Base-by-base conservation (phyloP, 2,113 vertebrate genomes). In the Sprattus sprattus region DNA sequence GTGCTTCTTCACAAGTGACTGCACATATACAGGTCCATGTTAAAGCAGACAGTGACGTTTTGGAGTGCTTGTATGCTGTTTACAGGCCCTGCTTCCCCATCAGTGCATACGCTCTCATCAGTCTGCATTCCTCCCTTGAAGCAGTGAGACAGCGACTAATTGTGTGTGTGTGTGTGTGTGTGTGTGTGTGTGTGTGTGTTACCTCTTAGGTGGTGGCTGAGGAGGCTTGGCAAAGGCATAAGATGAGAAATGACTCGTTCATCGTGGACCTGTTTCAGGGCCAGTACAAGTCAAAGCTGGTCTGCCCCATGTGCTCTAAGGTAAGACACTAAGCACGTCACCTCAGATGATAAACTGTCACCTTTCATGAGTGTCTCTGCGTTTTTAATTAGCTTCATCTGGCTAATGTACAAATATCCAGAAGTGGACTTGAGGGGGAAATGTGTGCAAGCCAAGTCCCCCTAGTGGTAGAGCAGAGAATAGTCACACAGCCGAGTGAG, bases 261-360 rank as follows among this genome's bases (percentile, higher is more conserved):
- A 97, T 99, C 6, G 98, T 99, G 87, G 98, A 99, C 92, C 95
- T 99, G 7, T 99, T 99, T 92, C 98, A 99, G 94, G 98, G 98
- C 93, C 98, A 99, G 91, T 99, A 99, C 91, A 99, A 99, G 90
- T 99, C 98, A 45, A 99, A 99, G 91, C 94, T 99, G 6, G 98
- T 99, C 89, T 99, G 98, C 87, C 98, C 98, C 0, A 95, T 97
- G 32, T 99, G 98, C 91, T 96, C 97, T 16, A 99, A 99, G 98
- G 98, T 99, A 91, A 90, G 86, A 0, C 15, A 2, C 28, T 1
- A 39, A 10, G 28, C 47, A 45, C 64, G 13, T 46, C 28, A 75
- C 28, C 22, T 57, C 1, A 57, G 3, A 20, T 5, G 52, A 47
- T 6, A 7, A 47, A 49, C 11, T 49, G 47, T 10, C 1, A 8